Evolutionary conservation across 2,888 invertebrate species (phyloP).

Genomic region (Slavum lentiscoides): DNA sequence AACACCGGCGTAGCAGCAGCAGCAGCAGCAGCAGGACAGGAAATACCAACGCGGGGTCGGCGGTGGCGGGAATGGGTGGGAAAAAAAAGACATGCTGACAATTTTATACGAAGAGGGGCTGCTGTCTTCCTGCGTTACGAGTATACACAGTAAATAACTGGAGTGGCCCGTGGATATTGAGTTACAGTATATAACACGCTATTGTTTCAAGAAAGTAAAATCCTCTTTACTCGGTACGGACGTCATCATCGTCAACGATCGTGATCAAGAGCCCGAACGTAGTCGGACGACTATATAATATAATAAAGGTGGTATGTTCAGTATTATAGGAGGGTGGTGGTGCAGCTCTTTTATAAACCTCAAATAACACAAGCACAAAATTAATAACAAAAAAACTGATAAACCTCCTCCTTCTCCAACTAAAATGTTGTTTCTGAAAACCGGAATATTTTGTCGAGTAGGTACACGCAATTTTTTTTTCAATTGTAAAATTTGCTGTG

Average conservation of each 20-base stretch:
- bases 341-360: background rate
- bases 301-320: background rate
- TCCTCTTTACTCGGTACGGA: background rate
- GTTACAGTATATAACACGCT: conserved; percentile 30
- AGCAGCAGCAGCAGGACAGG: conserved; percentile 27
- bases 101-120: conserved; percentile 46
- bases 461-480: no score
- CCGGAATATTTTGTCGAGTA: no score
- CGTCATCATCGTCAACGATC: conserved; percentile 1
- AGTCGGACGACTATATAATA: background rate
- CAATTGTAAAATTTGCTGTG: no score
- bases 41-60: conserved; percentile 22
- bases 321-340: no score
- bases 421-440: conserved; percentile 5
- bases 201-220: conserved; percentile 45
- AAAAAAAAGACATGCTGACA: conserved; percentile 48
- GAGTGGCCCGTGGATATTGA: conserved; percentile 42
- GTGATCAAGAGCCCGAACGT: conserved; percentile 39
- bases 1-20: conserved; percentile 5
- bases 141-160: conserved; percentile 33
- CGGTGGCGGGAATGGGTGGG: conserved; percentile 24
- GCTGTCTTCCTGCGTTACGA: conserved; percentile 34
- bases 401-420: background rate
- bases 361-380: conserved; percentile 3
- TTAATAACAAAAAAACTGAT: background rate